Conservation (phyloP, 2,888 invertebrate species). For the Hecatera dysodea region DNA sequence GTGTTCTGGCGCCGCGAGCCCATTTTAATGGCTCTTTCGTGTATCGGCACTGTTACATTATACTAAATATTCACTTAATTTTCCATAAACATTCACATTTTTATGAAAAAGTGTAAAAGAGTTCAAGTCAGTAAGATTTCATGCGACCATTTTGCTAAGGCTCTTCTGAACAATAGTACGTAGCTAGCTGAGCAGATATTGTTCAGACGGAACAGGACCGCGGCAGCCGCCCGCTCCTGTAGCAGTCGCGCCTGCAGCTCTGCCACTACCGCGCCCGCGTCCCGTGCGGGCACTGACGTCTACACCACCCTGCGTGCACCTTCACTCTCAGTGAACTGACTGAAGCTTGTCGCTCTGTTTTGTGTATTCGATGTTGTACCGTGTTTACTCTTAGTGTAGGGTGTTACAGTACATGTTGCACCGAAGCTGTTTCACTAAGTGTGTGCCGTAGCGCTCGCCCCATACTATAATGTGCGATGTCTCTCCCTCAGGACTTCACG, state of each 20-base stretch:
- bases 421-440: constrained; percentile 25
- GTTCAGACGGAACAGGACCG: background rate
- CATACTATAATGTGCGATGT: constrained; percentile 51
- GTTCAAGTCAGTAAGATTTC: constrained; percentile 20
- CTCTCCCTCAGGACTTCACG: constrained; percentile 95
- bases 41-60: constrained; percentile 56
- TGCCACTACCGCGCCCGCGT: background rate
- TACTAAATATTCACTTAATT: constrained; percentile 50
- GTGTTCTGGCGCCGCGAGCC: constrained; percentile 17
- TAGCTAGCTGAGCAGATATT: background rate
- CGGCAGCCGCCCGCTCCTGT: background rate
- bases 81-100: constrained; percentile 44
- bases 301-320: constrained; percentile 64
- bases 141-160: constrained; percentile 1
- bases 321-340: constrained; percentile 55
- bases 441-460: constrained; percentile 17
- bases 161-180: background rate
- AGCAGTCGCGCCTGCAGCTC: background rate
- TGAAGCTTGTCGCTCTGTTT: constrained; percentile 68
- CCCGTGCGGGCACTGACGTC: constrained; percentile 9
- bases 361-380: constrained; percentile 70
- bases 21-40: constrained; percentile 50
- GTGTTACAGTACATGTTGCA: constrained; percentile 45
- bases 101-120: constrained; percentile 30
- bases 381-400: constrained; percentile 60